Percentiles rank a stretch among this genome's conserved stretches.
Evolutionary conservation across 2,888 invertebrate genomes (phyloP).

Genomic region (Anthophora plumipes): DNA sequence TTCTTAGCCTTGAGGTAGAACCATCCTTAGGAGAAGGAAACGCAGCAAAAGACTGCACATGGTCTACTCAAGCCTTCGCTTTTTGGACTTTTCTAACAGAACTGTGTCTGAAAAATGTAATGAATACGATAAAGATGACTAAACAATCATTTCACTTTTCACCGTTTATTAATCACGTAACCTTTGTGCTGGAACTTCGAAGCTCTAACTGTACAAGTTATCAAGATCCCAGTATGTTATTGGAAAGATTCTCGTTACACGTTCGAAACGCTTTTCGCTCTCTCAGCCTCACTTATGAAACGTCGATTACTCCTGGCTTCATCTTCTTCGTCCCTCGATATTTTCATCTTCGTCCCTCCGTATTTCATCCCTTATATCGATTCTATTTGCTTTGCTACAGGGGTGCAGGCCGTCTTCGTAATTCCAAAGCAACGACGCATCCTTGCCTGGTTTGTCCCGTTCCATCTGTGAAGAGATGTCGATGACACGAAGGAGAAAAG

Average conservation of each 20-base stretch:
- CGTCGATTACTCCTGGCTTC: slow-evolving; percentile 1
- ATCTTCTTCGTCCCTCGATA: background rate
- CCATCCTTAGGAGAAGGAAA: too few species aligned
- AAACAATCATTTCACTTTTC: too few species aligned
- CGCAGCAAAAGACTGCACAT: too few species aligned
- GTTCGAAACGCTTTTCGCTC: background rate
- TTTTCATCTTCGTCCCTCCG: background rate
- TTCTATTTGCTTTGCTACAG: slow-evolving; percentile 1
- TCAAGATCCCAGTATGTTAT: background rate
- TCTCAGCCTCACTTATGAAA: background rate
- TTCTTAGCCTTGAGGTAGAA: too few species aligned
- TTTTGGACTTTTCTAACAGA: too few species aligned
- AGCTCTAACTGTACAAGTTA: too few species aligned
- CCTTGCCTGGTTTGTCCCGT: background rate
- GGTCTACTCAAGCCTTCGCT: too few species aligned
- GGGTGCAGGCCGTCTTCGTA: background rate
- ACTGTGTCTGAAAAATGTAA: too few species aligned
- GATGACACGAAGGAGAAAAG: background rate
- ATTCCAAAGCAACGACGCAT: background rate
- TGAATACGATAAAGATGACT: too few species aligned
- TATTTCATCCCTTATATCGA: background rate
- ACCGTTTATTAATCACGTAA: too few species aligned
- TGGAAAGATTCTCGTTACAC: background rate
- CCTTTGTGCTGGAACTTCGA: too few species aligned
- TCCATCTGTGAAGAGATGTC: background rate